Base-by-base conservation (phyloP, 1,140 invertebrate genomes). In the Leptinotarsa defecta region DNA sequence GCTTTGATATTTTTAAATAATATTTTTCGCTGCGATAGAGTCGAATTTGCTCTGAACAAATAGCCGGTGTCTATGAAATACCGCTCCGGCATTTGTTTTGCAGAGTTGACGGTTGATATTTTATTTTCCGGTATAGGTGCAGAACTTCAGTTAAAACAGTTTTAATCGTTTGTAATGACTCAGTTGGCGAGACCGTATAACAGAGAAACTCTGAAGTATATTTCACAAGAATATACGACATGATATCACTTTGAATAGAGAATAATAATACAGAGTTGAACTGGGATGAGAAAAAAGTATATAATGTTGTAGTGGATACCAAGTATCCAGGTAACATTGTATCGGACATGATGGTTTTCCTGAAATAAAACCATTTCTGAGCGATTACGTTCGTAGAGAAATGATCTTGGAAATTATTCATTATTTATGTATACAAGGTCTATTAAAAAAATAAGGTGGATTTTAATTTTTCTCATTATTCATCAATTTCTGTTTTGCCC, bases 1-100 rank as follows among this genome's bases (percentile, higher is more conserved):
- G 34, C 73, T 52, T 63, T 70, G 73, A 74, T 77, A 77, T 77
- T 75, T 77, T 77, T 77, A 77, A 77, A 70, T 74, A 68, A 68
- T 72, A 72, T 74, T 70, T 73, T 69, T 22, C 62, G 19, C 19
- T 65, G 27, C 48, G 27, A 13, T 64, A 34, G 62, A 73, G 34
- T 48, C 64, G 27, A 34, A 48, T 43, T 69, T 27, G 11, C 52
- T 15, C 71, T 65, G 71, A 73, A 73, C 20, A 73, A 73, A 72
- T 72, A 72, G 43, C 4, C 11, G 43, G 48, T 48, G 68, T 48
- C 68, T 57, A 57, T 57, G 52, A 57, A 57, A 57, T 57, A 57
- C 52, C 52, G 52, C 52, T 57, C n/a, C 15, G 13, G 5, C 64
- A 65, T 22, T 65, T 20, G 20, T 24, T 65, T 65, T 34, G 64